A percentile compares a stretch with the other conserved stretches of the same genome.
Conservation (phyloP, 1,140 invertebrate species). For the Zaprionus inermis region DNA sequence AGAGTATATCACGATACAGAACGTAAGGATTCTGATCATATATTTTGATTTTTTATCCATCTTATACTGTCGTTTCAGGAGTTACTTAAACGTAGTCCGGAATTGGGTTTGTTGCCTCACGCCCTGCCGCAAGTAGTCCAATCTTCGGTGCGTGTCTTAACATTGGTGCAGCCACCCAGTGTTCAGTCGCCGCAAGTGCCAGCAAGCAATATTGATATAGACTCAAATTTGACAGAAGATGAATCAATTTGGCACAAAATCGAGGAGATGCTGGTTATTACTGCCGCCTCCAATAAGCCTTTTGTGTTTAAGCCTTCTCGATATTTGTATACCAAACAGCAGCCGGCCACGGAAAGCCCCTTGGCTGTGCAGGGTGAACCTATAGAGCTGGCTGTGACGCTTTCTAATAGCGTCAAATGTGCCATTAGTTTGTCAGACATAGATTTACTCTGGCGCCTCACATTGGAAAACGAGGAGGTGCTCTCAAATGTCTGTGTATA, state of each 20-base stretch:
- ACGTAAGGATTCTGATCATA: constrained; percentile 44
- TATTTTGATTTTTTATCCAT: no score
- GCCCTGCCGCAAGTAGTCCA: constrained; percentile 77
- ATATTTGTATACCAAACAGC: constrained; percentile 89
- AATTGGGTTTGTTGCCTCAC: constrained; percentile 73
- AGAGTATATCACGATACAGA: constrained; percentile 93
- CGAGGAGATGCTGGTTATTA: constrained; percentile 91
- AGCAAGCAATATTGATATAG: constrained; percentile 88
- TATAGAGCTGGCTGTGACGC: constrained; percentile 90
- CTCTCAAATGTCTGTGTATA: constrained; percentile 78
- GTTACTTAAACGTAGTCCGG: constrained; percentile 68
- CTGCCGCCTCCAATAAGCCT: constrained; percentile 88
- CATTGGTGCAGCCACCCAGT: constrained; percentile 79
- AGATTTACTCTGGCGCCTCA: constrained; percentile 92
- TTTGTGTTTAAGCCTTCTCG: constrained; percentile 92
- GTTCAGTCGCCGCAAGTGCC: constrained; percentile 87
- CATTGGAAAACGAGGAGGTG: constrained; percentile 83
- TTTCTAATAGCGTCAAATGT: constrained; percentile 87
- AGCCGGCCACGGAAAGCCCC: constrained; percentile 86
- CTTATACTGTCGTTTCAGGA: constrained; percentile 44
- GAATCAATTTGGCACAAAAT: constrained; percentile 88
- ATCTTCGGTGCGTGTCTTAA: constrained; percentile 76
- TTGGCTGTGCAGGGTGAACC: constrained; percentile 91
- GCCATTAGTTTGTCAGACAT: constrained; percentile 84
- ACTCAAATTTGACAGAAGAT: constrained; percentile 79